These are phyloP conservation scores for Leptinotarsa texana DNA, from an alignment of 1,140 invertebrate genomes.

Conservation along the genomic window DNA sequence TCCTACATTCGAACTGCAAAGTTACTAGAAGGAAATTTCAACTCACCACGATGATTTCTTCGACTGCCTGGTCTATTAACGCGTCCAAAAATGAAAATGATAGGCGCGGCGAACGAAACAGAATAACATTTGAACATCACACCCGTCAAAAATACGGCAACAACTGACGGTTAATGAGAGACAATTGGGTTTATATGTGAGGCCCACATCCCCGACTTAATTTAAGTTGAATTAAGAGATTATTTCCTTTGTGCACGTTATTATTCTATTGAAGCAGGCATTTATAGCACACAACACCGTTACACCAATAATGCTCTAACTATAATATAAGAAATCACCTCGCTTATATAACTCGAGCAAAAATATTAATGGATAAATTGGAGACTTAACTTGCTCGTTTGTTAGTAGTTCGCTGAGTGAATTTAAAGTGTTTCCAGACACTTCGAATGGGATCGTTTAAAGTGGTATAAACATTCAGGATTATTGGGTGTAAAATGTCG, in stretches of 20 bases:
- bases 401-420: not conserved
- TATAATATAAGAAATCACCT: conserved; percentile 31
- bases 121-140: not conserved
- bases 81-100: not conserved
- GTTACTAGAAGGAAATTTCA: no score
- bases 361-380: conserved; percentile 27
- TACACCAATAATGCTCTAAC: conserved; percentile 20
- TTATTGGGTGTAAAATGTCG: not conserved
- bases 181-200: conserved; percentile 55
- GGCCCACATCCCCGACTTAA: conserved; percentile 54
- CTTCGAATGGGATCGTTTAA: conserved; percentile 5
- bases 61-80: not conserved
- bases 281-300: conserved; percentile 35
- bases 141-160: conserved; percentile 18
- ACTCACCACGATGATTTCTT: no score
- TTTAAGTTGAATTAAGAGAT: conserved; percentile 57
- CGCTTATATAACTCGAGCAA: conserved; percentile 25
- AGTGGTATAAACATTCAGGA: not conserved
- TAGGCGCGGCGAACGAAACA: not conserved
- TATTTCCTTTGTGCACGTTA: conserved; percentile 55
- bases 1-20: no score
- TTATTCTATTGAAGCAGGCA: conserved; percentile 52
- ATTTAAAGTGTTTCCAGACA: conserved; percentile 8
- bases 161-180: conserved; percentile 49
- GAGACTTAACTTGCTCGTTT: not conserved